Percentiles rank a stretch among this genome's conserved stretches.
phyloP scores from a whole-genome alignment of 2,113 vertebrate species.

The Phylloscopus whistleri region DNA sequence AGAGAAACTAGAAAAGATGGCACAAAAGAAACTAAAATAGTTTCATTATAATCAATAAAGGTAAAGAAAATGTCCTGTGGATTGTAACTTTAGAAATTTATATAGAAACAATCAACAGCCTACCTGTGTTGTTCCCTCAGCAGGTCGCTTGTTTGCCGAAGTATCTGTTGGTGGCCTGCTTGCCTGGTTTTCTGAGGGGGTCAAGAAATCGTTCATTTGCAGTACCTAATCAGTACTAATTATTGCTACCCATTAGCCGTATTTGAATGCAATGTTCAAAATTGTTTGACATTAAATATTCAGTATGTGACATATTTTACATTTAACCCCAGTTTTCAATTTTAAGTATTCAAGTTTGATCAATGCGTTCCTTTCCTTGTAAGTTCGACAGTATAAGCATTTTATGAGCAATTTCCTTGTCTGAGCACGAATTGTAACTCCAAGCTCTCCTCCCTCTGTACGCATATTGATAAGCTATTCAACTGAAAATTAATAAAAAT shows the following conservation, averaged over 20 bases:
- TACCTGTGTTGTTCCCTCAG: conserved; percentile 75
- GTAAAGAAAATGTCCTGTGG: conserved; percentile 18
- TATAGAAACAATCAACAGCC: conserved; percentile 30
- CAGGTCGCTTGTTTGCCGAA: conserved; percentile 71
- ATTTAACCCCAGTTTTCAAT: background rate
- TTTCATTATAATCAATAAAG: background rate
- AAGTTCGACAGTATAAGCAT: background rate
- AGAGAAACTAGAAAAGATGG: background rate
- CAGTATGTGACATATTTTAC: background rate
- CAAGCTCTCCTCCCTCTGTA: background rate
- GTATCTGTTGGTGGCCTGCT: conserved; percentile 70
- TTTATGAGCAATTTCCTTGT: background rate
- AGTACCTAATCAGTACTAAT: background rate
- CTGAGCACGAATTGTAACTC: background rate
- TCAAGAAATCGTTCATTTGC: conserved; percentile 59
- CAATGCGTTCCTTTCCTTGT: background rate
- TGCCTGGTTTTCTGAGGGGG: conserved; percentile 73
- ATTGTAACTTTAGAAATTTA: conserved; percentile 44
- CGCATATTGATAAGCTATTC: background rate
- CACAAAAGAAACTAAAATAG: background rate
- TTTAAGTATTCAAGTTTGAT: background rate
- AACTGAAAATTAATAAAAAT: background rate
- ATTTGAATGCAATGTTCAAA: background rate
- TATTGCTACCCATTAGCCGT: background rate
- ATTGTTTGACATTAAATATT: background rate